Evolutionary conservation across 2,888 invertebrate species (phyloP).

Genomic region (Allygus modestus): DNA sequence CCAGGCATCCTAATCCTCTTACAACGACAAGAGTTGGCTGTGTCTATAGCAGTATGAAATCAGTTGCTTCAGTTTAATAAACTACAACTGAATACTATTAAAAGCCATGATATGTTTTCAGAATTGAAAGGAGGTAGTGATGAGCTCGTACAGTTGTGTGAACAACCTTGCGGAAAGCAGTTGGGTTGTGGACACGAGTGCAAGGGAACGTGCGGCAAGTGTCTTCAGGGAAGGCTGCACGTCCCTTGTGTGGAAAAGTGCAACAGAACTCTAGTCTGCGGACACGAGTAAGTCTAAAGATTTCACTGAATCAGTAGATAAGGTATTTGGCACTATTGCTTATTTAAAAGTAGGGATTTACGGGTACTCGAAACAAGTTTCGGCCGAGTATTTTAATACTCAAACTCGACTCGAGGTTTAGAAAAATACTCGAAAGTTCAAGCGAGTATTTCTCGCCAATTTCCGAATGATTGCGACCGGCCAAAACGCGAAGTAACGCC

Average conservation of each 20-base stretch:
- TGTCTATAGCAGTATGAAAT: too few species aligned
- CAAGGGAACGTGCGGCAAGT: conserved; percentile 77
- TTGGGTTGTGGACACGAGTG: conserved; percentile 78
- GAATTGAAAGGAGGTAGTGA: conserved; percentile 27
- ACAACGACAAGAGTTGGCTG: too few species aligned
- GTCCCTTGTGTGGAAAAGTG: conserved; percentile 78
- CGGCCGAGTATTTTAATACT: too few species aligned
- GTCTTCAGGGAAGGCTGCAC: conserved; percentile 81
- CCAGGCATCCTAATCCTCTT: too few species aligned
- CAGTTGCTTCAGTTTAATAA: too few species aligned
- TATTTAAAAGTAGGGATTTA: background rate
- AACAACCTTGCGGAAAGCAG: conserved; percentile 73
- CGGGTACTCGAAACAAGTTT: too few species aligned
- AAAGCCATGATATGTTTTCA: background rate
- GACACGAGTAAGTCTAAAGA: conserved; percentile 76
- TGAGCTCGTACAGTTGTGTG: conserved; percentile 43
- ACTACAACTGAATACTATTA: too few species aligned
- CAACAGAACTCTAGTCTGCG: conserved; percentile 79
- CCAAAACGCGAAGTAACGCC: too few species aligned
- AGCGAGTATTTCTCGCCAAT: too few species aligned
- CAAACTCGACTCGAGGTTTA: too few species aligned
- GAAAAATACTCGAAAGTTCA: too few species aligned
- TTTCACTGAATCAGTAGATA: background rate
- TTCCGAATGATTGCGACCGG: too few species aligned
- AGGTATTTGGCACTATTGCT: background rate